Percentiles rank a stretch among this genome's conserved stretches.
These are phyloP conservation scores for Heliconius cydno DNA, from an alignment of 2,888 invertebrate species.

Conservation along the genomic window DNA sequence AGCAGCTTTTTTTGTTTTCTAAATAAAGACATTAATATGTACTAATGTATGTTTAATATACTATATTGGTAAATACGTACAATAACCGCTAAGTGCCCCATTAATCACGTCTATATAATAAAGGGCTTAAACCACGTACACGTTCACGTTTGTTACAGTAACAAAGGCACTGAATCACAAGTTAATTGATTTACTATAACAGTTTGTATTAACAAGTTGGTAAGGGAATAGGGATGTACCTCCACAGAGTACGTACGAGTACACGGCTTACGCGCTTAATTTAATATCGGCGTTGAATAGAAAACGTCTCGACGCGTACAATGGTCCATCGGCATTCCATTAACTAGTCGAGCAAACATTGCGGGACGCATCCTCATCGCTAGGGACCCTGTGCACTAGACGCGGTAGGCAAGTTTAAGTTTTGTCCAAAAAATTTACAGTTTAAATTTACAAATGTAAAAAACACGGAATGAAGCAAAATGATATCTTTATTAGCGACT, in stretches of 20 bases:
- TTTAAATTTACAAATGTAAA: neutral
- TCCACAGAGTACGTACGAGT: too few species aligned
- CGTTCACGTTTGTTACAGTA: slow-evolving; percentile 5
- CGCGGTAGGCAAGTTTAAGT: neutral
- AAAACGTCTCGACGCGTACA: slow-evolving; percentile 72
- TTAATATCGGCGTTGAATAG: slow-evolving; percentile 74
- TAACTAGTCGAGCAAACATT: slow-evolving; percentile 77
- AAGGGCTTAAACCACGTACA: slow-evolving; percentile 30
- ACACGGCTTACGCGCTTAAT: slow-evolving; percentile 62
- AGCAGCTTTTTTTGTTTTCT: neutral
- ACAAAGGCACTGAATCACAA: slow-evolving; percentile 45
- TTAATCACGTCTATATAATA: slow-evolving; percentile 32
- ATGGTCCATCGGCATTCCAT: slow-evolving; percentile 79
- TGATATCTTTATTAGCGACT: neutral
- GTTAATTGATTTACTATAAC: slow-evolving; percentile 47
- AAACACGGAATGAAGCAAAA: neutral
- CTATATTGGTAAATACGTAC: slow-evolving; percentile 3
- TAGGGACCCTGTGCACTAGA: slow-evolving; percentile 46
- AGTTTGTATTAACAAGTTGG: slow-evolving; percentile 62
- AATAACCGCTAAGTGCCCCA: slow-evolving; percentile 20
- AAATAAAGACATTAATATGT: neutral
- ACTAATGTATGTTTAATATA: neutral
- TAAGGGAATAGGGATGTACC: slow-evolving; percentile 55
- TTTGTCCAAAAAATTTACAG: too few species aligned
- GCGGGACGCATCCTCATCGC: slow-evolving; percentile 69